Evolutionary conservation across 2,888 invertebrate species (phyloP).

Genomic region (Fissipunctia ypsillon): DNA sequence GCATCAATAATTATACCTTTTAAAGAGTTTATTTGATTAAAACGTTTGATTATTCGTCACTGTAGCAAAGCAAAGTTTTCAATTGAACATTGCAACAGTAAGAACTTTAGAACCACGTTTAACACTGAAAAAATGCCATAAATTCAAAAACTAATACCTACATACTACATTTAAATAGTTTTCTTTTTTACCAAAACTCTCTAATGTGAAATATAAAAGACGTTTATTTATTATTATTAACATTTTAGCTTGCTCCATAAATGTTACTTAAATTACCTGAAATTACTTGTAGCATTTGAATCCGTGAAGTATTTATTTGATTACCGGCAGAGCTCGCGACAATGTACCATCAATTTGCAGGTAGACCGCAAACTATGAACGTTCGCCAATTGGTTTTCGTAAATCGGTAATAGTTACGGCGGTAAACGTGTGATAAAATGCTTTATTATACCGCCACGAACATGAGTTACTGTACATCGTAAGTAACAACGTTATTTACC

Average conservation of each 20-base stretch:
- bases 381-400: constrained; percentile 63
- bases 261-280: constrained; percentile 20
- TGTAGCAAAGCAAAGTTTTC: neutral
- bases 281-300: constrained; percentile 30
- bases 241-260: constrained; percentile 11
- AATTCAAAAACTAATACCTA: no score
- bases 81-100: neutral
- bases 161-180: no score
- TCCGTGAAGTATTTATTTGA: constrained; percentile 57
- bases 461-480: constrained; percentile 34
- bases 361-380: constrained; percentile 61
- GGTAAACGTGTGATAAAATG: constrained; percentile 61
- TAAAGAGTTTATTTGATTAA: constrained; percentile 10
- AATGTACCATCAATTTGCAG: constrained; percentile 66
- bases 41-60: constrained; percentile 11
- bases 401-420: constrained; percentile 64
- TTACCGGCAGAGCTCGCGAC: constrained; percentile 53
- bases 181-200: no score
- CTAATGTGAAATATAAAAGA: neutral
- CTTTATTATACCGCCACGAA: constrained; percentile 51
- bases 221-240: constrained; percentile 10
- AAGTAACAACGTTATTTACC: constrained; percentile 29
- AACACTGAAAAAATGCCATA: neutral
- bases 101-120: constrained; percentile 4
- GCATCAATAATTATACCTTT: constrained; percentile 10